These are phyloP conservation scores for Drosophila gaucha DNA, from an alignment of 2,888 invertebrate species.

Conservation along the genomic window DNA sequence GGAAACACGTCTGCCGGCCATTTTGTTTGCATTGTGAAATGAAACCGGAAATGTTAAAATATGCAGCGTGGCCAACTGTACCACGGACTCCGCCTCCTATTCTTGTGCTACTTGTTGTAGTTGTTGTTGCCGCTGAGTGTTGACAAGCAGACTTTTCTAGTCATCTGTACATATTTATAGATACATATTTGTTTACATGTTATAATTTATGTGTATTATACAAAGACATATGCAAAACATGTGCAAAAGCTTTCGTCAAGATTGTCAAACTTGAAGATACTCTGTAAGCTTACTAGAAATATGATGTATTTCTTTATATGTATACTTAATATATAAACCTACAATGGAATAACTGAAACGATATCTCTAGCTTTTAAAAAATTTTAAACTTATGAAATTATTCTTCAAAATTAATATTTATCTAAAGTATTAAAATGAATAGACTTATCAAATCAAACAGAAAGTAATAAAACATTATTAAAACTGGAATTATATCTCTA, in stretches of 20 bases:
- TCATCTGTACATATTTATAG: constrained; percentile 28
- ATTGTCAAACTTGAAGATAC: neutral
- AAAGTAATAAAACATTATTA: too few species aligned
- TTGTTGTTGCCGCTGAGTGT: constrained; percentile 41
- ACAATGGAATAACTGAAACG: too few species aligned
- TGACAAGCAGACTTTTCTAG: constrained; percentile 60
- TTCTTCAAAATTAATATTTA: too few species aligned
- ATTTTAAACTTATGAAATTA: too few species aligned
- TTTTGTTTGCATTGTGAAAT: constrained; percentile 80
- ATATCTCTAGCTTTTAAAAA: too few species aligned
- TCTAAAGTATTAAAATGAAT: too few species aligned
- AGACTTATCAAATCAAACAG: too few species aligned
- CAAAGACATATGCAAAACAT: constrained; percentile 41
- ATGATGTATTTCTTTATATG: too few species aligned
- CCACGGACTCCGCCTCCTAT: constrained; percentile 25
- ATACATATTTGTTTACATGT: constrained; percentile 18
- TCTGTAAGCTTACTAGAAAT: too few species aligned
- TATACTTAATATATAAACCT: too few species aligned
- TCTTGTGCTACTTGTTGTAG: constrained; percentile 8
- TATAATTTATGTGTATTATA: constrained; percentile 26
- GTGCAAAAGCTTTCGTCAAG: neutral
- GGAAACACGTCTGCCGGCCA: constrained; percentile 78
- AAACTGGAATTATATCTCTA: too few species aligned
- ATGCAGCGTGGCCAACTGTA: constrained; percentile 63
- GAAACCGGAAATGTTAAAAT: constrained; percentile 79